Percentiles rank a stretch among this genome's conserved stretches.
These are phyloP conservation scores for Rynchops niger DNA, from an alignment of 2,113 vertebrate species.

Conservation along the genomic window DNA sequence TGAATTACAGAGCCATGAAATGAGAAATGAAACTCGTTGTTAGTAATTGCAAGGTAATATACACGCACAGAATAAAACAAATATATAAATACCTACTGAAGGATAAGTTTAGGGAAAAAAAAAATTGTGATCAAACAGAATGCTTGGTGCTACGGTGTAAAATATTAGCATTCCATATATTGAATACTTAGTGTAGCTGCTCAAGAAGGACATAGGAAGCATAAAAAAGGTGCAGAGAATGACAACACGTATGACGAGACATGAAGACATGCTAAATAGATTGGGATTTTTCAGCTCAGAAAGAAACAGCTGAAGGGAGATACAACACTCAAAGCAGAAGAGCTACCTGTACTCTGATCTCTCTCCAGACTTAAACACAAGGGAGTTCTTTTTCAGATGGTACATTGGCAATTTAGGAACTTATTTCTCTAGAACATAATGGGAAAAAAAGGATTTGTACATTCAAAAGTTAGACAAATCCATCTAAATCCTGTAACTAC, in stretches of 20 bases:
- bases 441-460: neutral
- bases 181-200: neutral
- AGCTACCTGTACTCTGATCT: neutral
- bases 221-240: neutral
- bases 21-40: neutral
- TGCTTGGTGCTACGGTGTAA: neutral
- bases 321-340: neutral
- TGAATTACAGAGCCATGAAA: neutral
- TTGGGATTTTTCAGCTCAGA: neutral
- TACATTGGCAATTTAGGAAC: neutral
- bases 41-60: neutral
- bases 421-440: neutral
- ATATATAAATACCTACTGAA: neutral
- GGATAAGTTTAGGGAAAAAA: neutral
- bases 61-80: neutral
- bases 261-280: neutral
- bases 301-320: neutral
- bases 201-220: neutral
- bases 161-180: neutral
- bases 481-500: neutral
- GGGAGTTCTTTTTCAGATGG: neutral
- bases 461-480: neutral
- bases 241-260: neutral
- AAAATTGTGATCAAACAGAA: neutral
- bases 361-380: neutral